Percentiles rank a stretch among this genome's conserved stretches.
Evolutionary conservation across 2,888 invertebrate genomes (phyloP).

Genomic region (Danaus chrysippus): DNA sequence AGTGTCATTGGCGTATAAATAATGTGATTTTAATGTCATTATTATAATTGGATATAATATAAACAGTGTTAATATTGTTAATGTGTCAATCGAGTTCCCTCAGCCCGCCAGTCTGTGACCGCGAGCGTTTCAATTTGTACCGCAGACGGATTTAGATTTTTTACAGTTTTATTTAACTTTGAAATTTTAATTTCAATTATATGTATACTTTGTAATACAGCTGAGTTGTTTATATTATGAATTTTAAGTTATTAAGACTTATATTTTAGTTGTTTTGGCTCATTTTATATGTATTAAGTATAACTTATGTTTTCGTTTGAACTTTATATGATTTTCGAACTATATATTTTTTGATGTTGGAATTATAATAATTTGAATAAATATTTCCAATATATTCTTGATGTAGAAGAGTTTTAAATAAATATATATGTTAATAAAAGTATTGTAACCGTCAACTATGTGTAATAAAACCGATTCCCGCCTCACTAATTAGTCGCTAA

Average conservation of each 20-base stretch:
- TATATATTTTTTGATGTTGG: too few species aligned
- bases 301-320: neutral
- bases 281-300: neutral
- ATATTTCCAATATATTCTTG: too few species aligned
- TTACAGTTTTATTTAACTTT: constrained; percentile 55
- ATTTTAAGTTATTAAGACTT: neutral
- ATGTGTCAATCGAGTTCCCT: constrained; percentile 46
- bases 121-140: constrained; percentile 53
- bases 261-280: neutral
- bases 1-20: neutral
- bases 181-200: constrained; percentile 39
- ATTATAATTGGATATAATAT: constrained; percentile 33
- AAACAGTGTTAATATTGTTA: constrained; percentile 28
- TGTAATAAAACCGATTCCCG: constrained; percentile 54
- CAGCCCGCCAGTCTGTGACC: constrained; percentile 59
- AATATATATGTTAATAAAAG: neutral
- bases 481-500: constrained; percentile 69
- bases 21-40: neutral
- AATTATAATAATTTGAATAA: too few species aligned
- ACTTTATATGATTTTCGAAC: neutral
- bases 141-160: constrained; percentile 39
- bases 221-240: constrained; percentile 11
- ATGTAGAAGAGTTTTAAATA: neutral
- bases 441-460: constrained; percentile 31
- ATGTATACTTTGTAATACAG: constrained; percentile 23